Evolutionary conservation across 2,888 invertebrate species (phyloP), one percentile per base, ranked within the genome.

Genomic region (Drosophila meridiana): DNA sequence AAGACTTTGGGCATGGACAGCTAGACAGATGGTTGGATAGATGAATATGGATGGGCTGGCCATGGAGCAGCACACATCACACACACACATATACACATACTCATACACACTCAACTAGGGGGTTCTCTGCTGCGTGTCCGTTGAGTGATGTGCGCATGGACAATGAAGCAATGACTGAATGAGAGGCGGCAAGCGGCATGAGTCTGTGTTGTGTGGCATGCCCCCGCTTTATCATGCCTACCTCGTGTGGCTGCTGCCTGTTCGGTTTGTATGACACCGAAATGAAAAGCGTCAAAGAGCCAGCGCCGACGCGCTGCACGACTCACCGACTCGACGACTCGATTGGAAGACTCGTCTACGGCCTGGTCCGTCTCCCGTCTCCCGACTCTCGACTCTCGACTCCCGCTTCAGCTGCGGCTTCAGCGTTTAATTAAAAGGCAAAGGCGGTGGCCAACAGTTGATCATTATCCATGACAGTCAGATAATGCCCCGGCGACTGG

Each of bases 371-470:
- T 20, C 47, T 52, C 63, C 65, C 65, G 71, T 69, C 68, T 38
- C 82, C 13, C 89, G 85, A 89, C 86, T 80, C 80, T 73, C 65
- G 75, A 76, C 14, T 13, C 36, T 4, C 43, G 9, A 11, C 11
- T 4, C 20, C 45, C 11, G 2, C 43, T 4, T 20, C 52, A 2
- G 52, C 74, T 30, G 84, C 89, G 89, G 89, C 88, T 83, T 83
- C 75, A 69, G 75, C 77, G 82, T 80, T 89, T 89, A 89, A 89
- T 89, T 89, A 89, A 89, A 89, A 89, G 83, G 82, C 85, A 83
- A 76, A 82, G 82, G 82, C 87, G 81, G 78, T 77, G 79, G 78
- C 75, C 83, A 80, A 74, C 87, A 79, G 83, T 85, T 84, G 87
- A 83, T 83, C 83, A 83, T 84, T 83, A 83, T 83, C 83, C 79